Base-by-base conservation (phyloP, 2,113 vertebrate species). In the Erpornis zantholeuca region DNA sequence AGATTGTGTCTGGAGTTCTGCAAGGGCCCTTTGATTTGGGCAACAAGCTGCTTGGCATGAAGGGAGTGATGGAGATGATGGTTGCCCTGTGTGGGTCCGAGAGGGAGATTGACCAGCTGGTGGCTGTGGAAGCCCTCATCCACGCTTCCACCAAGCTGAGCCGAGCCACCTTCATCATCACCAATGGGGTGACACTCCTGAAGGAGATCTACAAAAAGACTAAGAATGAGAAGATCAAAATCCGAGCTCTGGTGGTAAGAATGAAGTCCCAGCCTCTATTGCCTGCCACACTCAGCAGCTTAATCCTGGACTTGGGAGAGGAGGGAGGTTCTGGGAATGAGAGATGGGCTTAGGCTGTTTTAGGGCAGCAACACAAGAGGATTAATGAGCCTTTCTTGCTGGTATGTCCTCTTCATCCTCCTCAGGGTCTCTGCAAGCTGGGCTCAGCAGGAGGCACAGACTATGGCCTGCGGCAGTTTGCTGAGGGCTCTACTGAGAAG, bases 21-120 rank as follows among this genome's bases (percentile, higher is more conserved):
- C 99, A 99, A 97, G 99, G 99, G 29, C 99, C 99, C 4, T 99
- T 99, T 38, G 99, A 99, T 35, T 98, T 99, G 11, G 99, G 99
- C 50, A 99, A 99, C 76, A 97, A 98, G 49, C 95, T 99, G 38
- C 97, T 99, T 33, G 98, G 99, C 69, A 97, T 97, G 87, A 99
- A 99, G 90, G 99, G 99, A 2, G 98, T 99, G 77, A 99, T 99
- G 99, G 99, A 99, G 97, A 99, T 99, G 98, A 99, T 99, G 99
- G 99, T 99, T 33, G 99, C 99, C 0, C 97, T 99, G 76, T 99
- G 99, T 8, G 98, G 98, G 66, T 99, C 99, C 0, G 99, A 99
- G 61, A 98, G 99, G 0, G 99, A 99, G 96, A 98, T 98, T 21
- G 99, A 99, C 95, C 99, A 99, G 98, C 97, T 99, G 97, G 99